Base-by-base conservation (phyloP, 2,797 vertebrate genomes). In the Halcyon chelicuti region DNA sequence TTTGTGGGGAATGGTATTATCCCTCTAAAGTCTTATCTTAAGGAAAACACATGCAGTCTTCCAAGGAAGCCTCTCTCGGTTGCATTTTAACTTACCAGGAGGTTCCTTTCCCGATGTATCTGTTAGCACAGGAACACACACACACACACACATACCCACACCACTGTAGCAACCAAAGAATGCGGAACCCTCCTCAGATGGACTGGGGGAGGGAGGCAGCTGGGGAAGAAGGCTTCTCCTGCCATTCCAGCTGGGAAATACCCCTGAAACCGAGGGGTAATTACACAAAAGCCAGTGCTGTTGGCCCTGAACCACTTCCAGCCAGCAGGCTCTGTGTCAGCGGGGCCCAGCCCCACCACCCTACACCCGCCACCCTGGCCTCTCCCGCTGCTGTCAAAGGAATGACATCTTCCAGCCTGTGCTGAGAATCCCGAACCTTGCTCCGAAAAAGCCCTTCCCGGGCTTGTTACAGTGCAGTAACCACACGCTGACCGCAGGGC, bases 11-110 rank as follows among this genome's bases (percentile, higher is more conserved):
- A 81, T 73, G 62, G 67, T 92, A 82, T 79, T 95, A 91, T 88
- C 83, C 61, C 62, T 78, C 78, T 75, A 88, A 92, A 88, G 63
- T 62, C 86, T 96, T 97, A 94, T 96, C 90, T 94, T 79, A 88
- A 94, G 91, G 91, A 92, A 96, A 93, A 83, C 95, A 93, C 44
- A 65, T 2, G 2, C 0, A 0, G 67, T 83, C 89, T 94, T 72
- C 46, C 62, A 92, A 81, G 58, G 88, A 96, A 96, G 63, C 61
- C 63, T 91, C 57, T 97, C 83, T 42, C 0, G 0, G 94, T 93
- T 96, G 94, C 86, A 91, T 93, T 96, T 96, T 91, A 96, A 92
- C 95, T 86, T 87, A 90, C 86, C 88, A 94, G 88, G 71, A 88
- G 57, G 86, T 83, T 96, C 67, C 60, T 76, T 61, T 95, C 75